These are phyloP conservation scores for Polydrusus pterygomalis DNA, from an alignment of 2,888 invertebrate species.

Conservation along the genomic window DNA sequence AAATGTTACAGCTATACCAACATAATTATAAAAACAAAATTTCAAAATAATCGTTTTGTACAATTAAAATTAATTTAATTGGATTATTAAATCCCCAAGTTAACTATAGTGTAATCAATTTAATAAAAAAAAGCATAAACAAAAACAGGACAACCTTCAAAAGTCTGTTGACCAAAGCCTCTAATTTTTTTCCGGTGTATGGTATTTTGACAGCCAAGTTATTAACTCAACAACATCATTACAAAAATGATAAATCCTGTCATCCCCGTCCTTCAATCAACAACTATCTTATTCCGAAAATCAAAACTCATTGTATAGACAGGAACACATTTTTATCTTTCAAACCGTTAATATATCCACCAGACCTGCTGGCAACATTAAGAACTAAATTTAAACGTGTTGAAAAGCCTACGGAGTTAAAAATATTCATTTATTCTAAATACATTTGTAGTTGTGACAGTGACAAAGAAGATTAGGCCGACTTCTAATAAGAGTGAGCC, in stretches of 20 bases:
- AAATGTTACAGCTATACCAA: no score
- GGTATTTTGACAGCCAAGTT: constrained; percentile 5
- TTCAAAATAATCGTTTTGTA: no score
- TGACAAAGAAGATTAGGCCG: constrained; percentile 63
- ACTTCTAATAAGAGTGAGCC: constrained; percentile 48
- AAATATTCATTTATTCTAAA: constrained; percentile 64
- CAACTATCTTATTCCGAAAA: constrained; percentile 14
- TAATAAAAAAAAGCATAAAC: no score
- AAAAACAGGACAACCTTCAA: no score
- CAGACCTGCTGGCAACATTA: constrained; percentile 33
- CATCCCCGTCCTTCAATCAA: constrained; percentile 18
- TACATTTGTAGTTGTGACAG: constrained; percentile 64
- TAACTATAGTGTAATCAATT: no score
- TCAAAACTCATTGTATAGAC: constrained; percentile 30
- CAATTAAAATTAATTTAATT: no score
- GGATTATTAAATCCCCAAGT: no score
- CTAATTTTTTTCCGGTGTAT: background rate
- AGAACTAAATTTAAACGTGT: constrained; percentile 60
- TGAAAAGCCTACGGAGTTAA: constrained; percentile 60
- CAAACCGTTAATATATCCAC: constrained; percentile 34
- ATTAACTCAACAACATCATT: constrained; percentile 17
- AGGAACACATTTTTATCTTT: constrained; percentile 32
- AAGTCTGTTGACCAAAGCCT: background rate
- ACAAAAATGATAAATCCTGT: constrained; percentile 14
- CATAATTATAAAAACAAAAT: no score